Conservation (phyloP, 2,797 vertebrate species). For the Sphaeramia orbicularis region DNA sequence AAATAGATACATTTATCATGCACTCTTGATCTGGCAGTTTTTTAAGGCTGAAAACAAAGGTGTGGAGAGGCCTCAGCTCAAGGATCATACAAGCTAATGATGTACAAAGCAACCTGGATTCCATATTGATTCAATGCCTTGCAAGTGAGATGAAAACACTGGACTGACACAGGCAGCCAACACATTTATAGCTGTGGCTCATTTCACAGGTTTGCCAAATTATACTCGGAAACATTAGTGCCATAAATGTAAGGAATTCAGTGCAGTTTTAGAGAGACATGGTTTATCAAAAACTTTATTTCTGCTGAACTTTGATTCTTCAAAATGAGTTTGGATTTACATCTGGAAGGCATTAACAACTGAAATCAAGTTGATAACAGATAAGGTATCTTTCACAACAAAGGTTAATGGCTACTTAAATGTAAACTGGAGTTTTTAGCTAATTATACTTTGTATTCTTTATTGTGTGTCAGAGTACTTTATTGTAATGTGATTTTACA, state of each 20-base stretch:
- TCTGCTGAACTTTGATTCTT: no score
- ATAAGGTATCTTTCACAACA: no score
- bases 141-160: slow-evolving; percentile 70
- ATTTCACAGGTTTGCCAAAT: slow-evolving; percentile 64
- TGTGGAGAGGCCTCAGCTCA: slow-evolving; percentile 54
- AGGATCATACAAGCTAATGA: slow-evolving; percentile 72
- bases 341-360: no score
- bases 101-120: slow-evolving; percentile 72
- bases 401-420: no score
- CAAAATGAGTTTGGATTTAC: no score
- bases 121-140: slow-evolving; percentile 78
- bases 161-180: slow-evolving; percentile 40
- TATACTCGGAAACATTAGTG: slow-evolving; percentile 42
- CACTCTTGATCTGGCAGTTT: slow-evolving; percentile 48
- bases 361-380: no score
- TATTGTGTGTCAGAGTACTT: no score
- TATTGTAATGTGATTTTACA: no score
- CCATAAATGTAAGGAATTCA: slow-evolving; percentile 49
- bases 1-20: slow-evolving; percentile 32
- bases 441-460: no score
- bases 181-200: slow-evolving; percentile 68
- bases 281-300: no score
- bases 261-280: background rate
- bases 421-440: no score
- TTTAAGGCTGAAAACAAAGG: slow-evolving; percentile 41